Conservation (phyloP, 1,140 invertebrate species). For the Pseudomyrmex dendroicus region DNA sequence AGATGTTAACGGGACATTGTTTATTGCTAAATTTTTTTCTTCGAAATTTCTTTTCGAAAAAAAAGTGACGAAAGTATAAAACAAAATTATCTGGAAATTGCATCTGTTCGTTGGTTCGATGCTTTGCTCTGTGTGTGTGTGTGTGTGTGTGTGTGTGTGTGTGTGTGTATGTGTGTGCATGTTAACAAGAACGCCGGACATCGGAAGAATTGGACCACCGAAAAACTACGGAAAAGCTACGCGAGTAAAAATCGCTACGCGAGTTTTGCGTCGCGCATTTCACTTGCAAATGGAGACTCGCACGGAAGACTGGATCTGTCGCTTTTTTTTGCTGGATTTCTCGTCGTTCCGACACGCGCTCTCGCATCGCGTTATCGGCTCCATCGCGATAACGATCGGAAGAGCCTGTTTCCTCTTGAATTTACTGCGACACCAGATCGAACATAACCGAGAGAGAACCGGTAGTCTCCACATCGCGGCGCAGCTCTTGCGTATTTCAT, state of each 20-base stretch:
- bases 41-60: not conserved
- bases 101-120: too few species aligned
- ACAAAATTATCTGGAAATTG: too few species aligned
- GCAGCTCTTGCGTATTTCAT: conserved; percentile 33
- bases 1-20: not conserved
- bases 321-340: conserved; percentile 19
- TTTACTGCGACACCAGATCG: conserved; percentile 33
- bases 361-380: conserved; percentile 12
- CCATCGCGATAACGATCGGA: conserved; percentile 34
- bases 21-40: not conserved
- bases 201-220: not conserved
- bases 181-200: conserved; percentile 35
- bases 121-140: not conserved
- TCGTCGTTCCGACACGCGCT: not conserved
- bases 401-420: conserved; percentile 24
- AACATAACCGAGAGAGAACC: conserved; percentile 12
- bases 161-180: not conserved
- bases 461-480: not conserved
- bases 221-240: conserved; percentile 22
- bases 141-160: not conserved
- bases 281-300: conserved; percentile 38
- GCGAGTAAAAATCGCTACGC: conserved; percentile 27
- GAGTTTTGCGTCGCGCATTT: conserved; percentile 27
- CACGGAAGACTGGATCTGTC: not conserved
- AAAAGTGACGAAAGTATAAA: not conserved